A percentile compares a stretch with the other conserved stretches of the same genome.
phyloP scores from a whole-genome alignment of 2,113 vertebrate species.

The Cercocebus atys region DNA sequence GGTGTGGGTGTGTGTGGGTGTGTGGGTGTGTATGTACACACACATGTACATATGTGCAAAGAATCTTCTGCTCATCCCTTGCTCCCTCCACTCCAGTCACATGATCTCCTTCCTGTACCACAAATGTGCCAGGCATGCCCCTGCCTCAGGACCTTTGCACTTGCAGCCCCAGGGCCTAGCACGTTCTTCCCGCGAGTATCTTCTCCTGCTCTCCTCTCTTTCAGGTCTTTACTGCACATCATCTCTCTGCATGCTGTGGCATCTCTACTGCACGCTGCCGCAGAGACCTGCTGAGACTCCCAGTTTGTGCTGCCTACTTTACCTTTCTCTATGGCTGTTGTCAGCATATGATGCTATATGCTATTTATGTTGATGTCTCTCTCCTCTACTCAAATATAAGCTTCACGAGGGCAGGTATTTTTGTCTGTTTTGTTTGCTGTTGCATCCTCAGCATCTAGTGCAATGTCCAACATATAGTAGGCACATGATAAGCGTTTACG shows the following conservation, averaged over 20 bases:
- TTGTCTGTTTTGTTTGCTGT: background rate
- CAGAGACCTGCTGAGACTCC: background rate
- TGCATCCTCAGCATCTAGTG: background rate
- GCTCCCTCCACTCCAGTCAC: background rate
- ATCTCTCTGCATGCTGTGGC: background rate
- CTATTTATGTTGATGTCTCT: background rate
- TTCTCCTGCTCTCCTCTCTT: background rate
- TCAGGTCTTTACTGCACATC: background rate
- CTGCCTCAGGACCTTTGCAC: background rate
- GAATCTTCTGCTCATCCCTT: background rate
- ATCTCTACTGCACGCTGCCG: background rate
- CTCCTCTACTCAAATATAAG: rapidly evolving
- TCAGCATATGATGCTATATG: rapidly evolving
- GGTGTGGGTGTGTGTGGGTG: background rate
- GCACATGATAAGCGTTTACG: background rate
- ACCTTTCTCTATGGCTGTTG: rapidly evolving
- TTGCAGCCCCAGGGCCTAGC: background rate
- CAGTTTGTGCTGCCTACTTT: rapidly evolving
- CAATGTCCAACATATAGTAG: background rate
- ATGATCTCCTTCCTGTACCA: background rate
- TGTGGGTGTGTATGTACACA: rapidly evolving
- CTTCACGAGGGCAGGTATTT: background rate
- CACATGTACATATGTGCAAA: no score
- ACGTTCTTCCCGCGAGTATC: background rate
- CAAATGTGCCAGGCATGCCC: rapidly evolving